These are phyloP conservation scores for Rhingia rostrata DNA, from an alignment of 2,888 invertebrate genomes.

Conservation along the genomic window DNA sequence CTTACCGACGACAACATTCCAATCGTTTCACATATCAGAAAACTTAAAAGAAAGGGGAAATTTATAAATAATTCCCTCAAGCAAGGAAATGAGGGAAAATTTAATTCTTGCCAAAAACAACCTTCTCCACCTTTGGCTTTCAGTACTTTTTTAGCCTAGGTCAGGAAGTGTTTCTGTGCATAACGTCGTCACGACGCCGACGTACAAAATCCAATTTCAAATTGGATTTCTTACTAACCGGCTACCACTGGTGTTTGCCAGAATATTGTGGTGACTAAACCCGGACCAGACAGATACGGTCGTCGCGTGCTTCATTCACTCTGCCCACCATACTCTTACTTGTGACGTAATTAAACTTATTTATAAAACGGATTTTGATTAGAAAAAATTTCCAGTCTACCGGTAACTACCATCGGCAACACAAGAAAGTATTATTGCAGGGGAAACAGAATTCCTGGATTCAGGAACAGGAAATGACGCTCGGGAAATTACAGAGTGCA, in stretches of 20 bases:
- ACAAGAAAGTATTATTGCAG: not conserved
- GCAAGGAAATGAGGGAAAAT: slow-evolving; percentile 10
- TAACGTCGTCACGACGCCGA: slow-evolving; percentile 25
- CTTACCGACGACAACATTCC: slow-evolving; percentile 28
- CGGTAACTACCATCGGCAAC: slow-evolving; percentile 14
- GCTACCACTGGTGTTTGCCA: slow-evolving; percentile 23
- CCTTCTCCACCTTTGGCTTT: slow-evolving; percentile 8
- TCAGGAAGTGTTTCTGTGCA: slow-evolving; percentile 32
- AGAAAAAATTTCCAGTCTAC: slow-evolving; percentile 62
- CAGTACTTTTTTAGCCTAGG: slow-evolving; percentile 60
- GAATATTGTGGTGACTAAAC: slow-evolving; percentile 57
- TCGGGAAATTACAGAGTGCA: slow-evolving; percentile 24
- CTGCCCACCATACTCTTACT: slow-evolving; percentile 9
- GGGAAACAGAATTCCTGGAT: slow-evolving; percentile 30
- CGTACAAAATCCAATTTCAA: slow-evolving; percentile 2
- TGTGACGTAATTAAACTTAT: slow-evolving; percentile 72
- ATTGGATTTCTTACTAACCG: slow-evolving; percentile 36
- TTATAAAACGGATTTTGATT: slow-evolving; percentile 70
- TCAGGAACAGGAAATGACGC: slow-evolving; percentile 54
- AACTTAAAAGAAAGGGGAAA: not conserved
- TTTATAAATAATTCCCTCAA: not conserved
- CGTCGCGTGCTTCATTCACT: slow-evolving; percentile 21
- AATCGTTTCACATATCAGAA: not conserved
- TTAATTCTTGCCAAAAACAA: slow-evolving; percentile 38
- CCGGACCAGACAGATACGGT: slow-evolving; percentile 42